phyloP scores from a whole-genome alignment of 2,888 invertebrate genomes.

The Hirtodrosophila histrioides region DNA sequence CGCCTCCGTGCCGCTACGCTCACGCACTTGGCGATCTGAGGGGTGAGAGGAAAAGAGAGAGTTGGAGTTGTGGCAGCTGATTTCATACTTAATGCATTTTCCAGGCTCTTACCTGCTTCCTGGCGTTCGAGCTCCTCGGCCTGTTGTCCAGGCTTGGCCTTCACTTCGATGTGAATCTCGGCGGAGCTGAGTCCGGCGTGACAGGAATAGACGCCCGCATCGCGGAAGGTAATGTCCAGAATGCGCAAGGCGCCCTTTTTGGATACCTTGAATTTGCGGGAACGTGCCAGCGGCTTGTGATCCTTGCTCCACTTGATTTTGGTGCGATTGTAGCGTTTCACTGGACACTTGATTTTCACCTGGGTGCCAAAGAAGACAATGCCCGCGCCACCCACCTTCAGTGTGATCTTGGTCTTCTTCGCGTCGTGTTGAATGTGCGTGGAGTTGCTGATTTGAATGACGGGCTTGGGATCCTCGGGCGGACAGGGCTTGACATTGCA shows the following conservation, averaged over 20 bases:
- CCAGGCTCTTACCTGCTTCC: slow-evolving; percentile 80
- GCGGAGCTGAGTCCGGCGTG: slow-evolving; percentile 93
- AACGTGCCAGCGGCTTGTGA: slow-evolving; percentile 90
- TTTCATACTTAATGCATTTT: slow-evolving; percentile 3
- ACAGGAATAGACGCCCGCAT: slow-evolving; percentile 94
- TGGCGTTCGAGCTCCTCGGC: slow-evolving; percentile 90
- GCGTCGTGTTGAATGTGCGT: slow-evolving; percentile 94
- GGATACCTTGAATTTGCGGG: slow-evolving; percentile 93
- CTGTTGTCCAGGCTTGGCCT: slow-evolving; percentile 91
- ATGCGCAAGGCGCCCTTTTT: slow-evolving; percentile 96
- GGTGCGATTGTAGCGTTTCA: slow-evolving; percentile 91
- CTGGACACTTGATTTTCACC: slow-evolving; percentile 97
- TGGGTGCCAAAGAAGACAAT: slow-evolving; percentile 95
- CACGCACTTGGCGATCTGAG: slow-evolving; percentile 83
- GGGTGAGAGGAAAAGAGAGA: neutral
- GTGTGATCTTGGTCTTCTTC: slow-evolving; percentile 91
- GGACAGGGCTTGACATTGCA: slow-evolving; percentile 94
- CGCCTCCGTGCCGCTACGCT: slow-evolving; percentile 83
- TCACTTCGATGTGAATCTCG: slow-evolving; percentile 91
- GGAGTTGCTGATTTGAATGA: slow-evolving; percentile 91
- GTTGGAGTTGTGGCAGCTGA: neutral
- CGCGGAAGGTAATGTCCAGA: slow-evolving; percentile 91
- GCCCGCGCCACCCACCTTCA: slow-evolving; percentile 95
- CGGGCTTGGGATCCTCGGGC: slow-evolving; percentile 89
- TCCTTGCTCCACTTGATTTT: slow-evolving; percentile 96